Base-by-base conservation (phyloP, 2,888 invertebrate genomes). In the Mycalesis mineus region DNA sequence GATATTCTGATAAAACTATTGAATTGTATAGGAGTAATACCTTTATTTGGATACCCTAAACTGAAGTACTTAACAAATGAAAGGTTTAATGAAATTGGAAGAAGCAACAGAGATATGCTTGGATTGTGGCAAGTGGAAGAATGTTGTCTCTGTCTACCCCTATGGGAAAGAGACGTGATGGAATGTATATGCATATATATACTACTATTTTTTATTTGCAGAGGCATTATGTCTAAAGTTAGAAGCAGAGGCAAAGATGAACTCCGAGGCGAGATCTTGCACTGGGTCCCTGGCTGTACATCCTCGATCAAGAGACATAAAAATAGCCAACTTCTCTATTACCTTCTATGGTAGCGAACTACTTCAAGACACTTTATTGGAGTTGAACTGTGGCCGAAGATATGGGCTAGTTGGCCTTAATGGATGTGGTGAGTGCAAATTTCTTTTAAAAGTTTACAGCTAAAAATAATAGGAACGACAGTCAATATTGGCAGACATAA, bases 331-430 rank as follows among this genome's bases (percentile, higher is more conserved):
- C 78, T 95, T 99, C 79, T 97, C 98, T 36, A 96, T 99, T 69
- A 98, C 98, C 45, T 99, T 99, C 90, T 98, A 99, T 78, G 99
- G 99, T 61, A 94, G 95, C 72, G 99, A 99, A 87, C 91, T 99
- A 68, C 92, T 99, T 55, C 96, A 96, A 76, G 99, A 99, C 80
- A 98, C 99, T 1, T 93, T 96, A 83, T 91, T 99, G 31, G 99
- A 99, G 88, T 92, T 99, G 84, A 99, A 99, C 90, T 97, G 97
- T 82, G 98, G 99, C 0, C 92, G 98, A 65, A 92, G 98, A 69
- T 99, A 99, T 81, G 99, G 99, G 68, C 91, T 99, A 8, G 93
- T 99, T 68, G 99, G 99, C 53, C 91, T 97, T n/a, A 99, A 99
- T 84, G 99, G 99, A 67, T 96, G 97, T 80, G 99, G 99, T 91